phyloP scores from a whole-genome alignment of 2,113 vertebrate species.

The Erythrocercus mccallii region DNA sequence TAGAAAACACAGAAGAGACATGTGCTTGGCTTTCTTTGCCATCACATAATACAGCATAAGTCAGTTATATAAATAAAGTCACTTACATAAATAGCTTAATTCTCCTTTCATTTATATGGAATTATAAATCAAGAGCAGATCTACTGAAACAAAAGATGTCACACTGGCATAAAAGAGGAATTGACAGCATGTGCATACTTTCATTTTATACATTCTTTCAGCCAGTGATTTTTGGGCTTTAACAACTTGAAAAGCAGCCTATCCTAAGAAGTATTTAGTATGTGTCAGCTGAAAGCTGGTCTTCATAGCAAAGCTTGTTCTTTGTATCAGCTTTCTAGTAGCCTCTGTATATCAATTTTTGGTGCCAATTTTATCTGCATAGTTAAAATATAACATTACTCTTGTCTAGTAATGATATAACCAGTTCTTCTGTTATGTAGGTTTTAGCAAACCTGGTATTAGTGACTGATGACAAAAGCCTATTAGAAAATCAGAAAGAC shows the following conservation, averaged over 20 bases:
- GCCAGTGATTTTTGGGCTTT: not conserved
- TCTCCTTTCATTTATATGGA: conserved; percentile 46
- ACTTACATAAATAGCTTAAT: conserved; percentile 66
- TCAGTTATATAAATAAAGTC: conserved; percentile 62
- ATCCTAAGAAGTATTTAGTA: not conserved
- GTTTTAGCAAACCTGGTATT: not conserved
- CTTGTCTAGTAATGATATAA: not conserved
- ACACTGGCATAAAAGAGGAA: not conserved
- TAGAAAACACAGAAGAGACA: not conserved
- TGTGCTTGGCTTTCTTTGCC: not conserved
- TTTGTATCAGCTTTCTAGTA: not conserved
- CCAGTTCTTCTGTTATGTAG: not conserved
- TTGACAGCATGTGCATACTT: not conserved
- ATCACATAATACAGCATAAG: conserved; percentile 27
- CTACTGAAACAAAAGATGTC: conserved; percentile 30
- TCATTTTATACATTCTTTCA: not conserved
- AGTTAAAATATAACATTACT: not conserved
- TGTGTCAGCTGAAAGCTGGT: not conserved
- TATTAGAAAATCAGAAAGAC: not conserved
- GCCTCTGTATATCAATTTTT: not conserved
- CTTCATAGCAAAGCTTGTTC: not conserved
- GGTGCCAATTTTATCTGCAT: not conserved
- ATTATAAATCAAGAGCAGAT: conserved; percentile 46
- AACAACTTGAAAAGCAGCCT: not conserved
- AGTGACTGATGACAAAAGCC: not conserved